These are phyloP conservation scores for Pycnonotus jocosus DNA, from an alignment of 2,113 vertebrate genomes.

Conservation along the genomic window DNA sequence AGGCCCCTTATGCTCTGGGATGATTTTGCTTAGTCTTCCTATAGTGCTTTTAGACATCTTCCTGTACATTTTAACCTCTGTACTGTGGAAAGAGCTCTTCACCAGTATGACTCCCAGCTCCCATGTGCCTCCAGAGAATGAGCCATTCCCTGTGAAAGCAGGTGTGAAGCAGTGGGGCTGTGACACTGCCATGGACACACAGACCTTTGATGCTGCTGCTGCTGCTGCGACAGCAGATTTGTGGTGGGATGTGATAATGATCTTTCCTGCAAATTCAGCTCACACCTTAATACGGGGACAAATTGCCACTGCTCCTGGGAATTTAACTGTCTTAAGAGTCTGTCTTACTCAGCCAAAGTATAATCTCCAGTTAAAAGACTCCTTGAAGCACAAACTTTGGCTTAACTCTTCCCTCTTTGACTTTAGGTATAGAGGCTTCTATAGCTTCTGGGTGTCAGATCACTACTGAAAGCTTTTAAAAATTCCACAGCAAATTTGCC, in stretches of 20 bases:
- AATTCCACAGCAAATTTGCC: neutral
- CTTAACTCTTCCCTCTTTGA: neutral
- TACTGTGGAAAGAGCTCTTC: neutral
- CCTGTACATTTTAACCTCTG: neutral
- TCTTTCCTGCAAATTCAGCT: neutral
- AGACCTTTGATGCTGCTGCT: fast-evolving
- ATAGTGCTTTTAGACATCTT: neutral
- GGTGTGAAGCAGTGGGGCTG: fast-evolving
- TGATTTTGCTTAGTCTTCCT: neutral
- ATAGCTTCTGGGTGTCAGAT: neutral
- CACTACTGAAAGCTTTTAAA: neutral
- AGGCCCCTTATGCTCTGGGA: neutral
- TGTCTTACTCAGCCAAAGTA: neutral
- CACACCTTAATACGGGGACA: neutral
- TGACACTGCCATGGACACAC: neutral
- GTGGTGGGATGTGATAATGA: neutral
- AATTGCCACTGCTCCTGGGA: neutral
- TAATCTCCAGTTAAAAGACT: neutral
- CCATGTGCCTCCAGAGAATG: neutral
- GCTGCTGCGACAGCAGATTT: fast-evolving
- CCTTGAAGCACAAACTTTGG: neutral
- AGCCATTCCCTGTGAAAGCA: neutral
- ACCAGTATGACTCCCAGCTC: neutral
- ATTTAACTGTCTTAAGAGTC: neutral
- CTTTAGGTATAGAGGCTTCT: neutral